Base-by-base conservation (phyloP, 2,888 invertebrate species). In the Polyommatus iphigenia region DNA sequence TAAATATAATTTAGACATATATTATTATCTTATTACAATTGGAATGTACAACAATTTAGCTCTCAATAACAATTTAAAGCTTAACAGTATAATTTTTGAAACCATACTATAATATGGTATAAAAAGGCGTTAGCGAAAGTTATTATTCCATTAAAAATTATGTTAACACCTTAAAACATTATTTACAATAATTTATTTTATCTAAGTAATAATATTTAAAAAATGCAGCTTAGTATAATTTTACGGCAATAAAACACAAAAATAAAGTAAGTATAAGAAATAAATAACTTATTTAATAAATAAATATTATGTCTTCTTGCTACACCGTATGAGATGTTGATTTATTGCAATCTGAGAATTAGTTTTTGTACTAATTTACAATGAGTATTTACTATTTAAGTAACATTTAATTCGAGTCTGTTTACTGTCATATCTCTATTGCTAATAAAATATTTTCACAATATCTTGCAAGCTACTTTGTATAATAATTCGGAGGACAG, bases 1-100 rank as follows among this genome's bases (percentile, higher is more conserved):
- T 67, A 67, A 32, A 67, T 67, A 67, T 67, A 29, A 67, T 67
- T 67, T 67, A 5, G 24, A 67, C 15, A 67, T 18, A 10, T 50
- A 50, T 54, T 6, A 29, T 18, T 6, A 67, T 15, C 29, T 29
- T 67, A 67, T 6, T 29, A 32, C 15, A 62, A 62, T 13, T 18
- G 67, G 67, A 67, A 67, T 67, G 67, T 67, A 29, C 67, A 67
- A 29, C 67, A 67, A 67, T 24, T 20, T 3, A 32, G 67, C 67
- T 67, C 29, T 3, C 4, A 67, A 13, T 5, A 29, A 67, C 62
- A 67, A 29, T 67, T 29, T 24, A 29, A 67, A 67, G 62, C 24
- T 24, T 5, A 67, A 29, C 29, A 24, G 13, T 24, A 29, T 29
- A 24, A 62, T 20, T 62, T 62, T 24, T 13, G 29, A 67, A 62